phyloP scores from a whole-genome alignment of 37 sponge, comb jelly and placozoan genomes.

The Mnemiopsis leidyi region DNA sequence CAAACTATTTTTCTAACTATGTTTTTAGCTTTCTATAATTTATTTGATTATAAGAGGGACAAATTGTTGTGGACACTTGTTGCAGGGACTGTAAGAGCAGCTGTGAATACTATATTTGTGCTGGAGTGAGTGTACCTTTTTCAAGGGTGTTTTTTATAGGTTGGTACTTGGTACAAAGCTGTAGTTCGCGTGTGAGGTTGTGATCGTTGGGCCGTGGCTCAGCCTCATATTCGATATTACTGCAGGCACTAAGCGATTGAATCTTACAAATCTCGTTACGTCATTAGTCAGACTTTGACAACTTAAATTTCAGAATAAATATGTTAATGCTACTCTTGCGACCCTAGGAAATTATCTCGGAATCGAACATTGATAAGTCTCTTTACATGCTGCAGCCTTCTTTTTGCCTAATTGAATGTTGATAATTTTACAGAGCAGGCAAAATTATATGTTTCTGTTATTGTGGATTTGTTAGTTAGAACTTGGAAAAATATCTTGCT shows the following conservation, averaged over 20 bases:
- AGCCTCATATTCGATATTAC: neutral
- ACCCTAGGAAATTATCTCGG: too few species aligned
- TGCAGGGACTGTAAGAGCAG: neutral
- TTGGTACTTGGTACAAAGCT: too few species aligned
- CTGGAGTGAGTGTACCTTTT: neutral
- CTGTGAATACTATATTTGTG: neutral
- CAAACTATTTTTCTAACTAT: neutral
- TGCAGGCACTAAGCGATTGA: neutral
- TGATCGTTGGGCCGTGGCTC: neutral
- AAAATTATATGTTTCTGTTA: neutral
- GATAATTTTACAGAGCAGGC: neutral
- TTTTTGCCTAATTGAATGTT: neutral
- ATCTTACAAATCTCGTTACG: neutral
- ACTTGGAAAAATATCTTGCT: neutral
- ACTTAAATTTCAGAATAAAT: too few species aligned
- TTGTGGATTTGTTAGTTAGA: neutral
- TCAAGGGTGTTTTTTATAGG: too few species aligned
- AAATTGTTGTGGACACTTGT: too few species aligned
- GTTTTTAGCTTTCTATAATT: neutral
- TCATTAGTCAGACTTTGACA: neutral
- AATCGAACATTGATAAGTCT: too few species aligned
- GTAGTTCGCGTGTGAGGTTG: too few species aligned
- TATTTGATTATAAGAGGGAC: neutral
- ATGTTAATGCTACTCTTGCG: too few species aligned
- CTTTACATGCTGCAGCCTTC: too few species aligned